These are phyloP conservation scores for Sphaerophoria rueppellii DNA, from an alignment of 2,888 invertebrate genomes.

Conservation along the genomic window DNA sequence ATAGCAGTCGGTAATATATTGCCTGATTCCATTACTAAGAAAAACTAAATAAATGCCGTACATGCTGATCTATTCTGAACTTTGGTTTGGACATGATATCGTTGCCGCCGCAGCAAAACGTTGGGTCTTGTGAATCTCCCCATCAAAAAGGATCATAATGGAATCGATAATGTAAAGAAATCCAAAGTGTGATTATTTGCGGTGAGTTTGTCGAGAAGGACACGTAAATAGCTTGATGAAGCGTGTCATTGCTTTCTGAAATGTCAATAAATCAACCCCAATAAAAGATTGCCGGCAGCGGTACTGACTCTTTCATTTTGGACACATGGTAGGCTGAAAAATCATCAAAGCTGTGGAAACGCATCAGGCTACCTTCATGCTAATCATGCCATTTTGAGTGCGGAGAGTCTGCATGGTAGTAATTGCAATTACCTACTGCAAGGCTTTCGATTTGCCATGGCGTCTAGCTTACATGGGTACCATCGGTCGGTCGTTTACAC, in stretches of 20 bases:
- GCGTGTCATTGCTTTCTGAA: conserved; percentile 72
- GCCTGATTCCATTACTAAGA: conserved; percentile 57
- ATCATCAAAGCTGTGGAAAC: neutral
- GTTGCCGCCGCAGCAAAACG: conserved; percentile 11
- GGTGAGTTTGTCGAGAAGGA: conserved; percentile 22
- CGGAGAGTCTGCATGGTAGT: conserved; percentile 64
- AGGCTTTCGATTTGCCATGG: conserved; percentile 67
- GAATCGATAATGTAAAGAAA: conserved; percentile 39
- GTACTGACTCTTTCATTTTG: conserved; percentile 16
- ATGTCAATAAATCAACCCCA: conserved; percentile 73
- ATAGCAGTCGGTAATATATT: conserved; percentile 47
- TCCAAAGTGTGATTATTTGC: conserved; percentile 43
- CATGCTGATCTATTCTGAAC: conserved; percentile 54
- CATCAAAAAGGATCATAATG: neutral
- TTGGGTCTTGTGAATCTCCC: neutral
- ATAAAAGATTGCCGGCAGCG: conserved; percentile 69
- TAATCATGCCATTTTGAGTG: conserved; percentile 68
- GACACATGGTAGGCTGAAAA: neutral
- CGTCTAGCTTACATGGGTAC: conserved; percentile 43
- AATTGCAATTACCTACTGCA: conserved; percentile 73
- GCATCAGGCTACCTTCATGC: conserved; percentile 24
- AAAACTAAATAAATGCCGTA: conserved; percentile 41
- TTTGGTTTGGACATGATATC: conserved; percentile 46
- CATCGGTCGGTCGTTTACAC: conserved; percentile 6
- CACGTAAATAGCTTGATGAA: conserved; percentile 68